Conservation (phyloP, 2,888 invertebrate species). For the Lamellibrachia columna region DNA sequence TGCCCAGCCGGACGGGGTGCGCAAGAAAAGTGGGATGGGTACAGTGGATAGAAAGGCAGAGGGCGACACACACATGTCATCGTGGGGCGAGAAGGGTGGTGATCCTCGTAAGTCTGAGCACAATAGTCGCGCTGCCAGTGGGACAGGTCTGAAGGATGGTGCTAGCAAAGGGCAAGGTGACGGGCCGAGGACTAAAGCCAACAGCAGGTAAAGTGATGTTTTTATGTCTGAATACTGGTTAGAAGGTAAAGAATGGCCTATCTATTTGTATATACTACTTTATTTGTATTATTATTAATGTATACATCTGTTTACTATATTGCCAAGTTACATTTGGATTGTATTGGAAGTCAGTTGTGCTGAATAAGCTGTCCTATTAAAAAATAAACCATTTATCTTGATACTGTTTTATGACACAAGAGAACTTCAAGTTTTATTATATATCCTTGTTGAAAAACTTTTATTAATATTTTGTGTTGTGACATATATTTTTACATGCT, state of each 20-base stretch:
- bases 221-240: neutral
- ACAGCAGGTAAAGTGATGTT: neutral
- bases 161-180: slow-evolving; percentile 8
- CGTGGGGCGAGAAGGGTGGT: neutral
- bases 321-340: neutral
- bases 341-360: neutral
- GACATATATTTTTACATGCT: too few species aligned
- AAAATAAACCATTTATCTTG: too few species aligned
- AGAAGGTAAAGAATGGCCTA: neutral
- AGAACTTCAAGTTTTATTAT: too few species aligned
- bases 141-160: neutral
- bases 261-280: neutral
- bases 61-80: slow-evolving; percentile 13
- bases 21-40: slow-evolving; percentile 4
- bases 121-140: neutral
- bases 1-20: neutral
- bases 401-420: too few species aligned
- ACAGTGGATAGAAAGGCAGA: neutral
- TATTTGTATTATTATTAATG: neutral
- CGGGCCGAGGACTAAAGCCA: neutral
- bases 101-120: neutral
- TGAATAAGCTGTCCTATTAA: too few species aligned
- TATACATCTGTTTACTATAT: neutral
- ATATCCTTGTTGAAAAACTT: too few species aligned
- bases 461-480: too few species aligned